These are phyloP conservation scores for Andrena bicolor DNA, from an alignment of 2,888 invertebrate genomes.

Conservation along the genomic window DNA sequence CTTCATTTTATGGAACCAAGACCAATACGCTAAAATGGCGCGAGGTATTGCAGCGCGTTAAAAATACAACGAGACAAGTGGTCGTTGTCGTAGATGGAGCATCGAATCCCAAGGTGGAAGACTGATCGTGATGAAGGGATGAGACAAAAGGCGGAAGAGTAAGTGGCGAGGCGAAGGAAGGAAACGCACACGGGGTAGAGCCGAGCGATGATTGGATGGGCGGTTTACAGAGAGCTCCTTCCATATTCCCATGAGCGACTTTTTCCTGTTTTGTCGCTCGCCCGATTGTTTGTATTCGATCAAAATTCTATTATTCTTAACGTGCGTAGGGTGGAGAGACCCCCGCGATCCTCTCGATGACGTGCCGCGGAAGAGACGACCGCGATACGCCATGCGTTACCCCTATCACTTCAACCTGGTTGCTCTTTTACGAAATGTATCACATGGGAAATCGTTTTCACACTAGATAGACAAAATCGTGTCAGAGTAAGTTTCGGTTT, in stretches of 20 bases:
- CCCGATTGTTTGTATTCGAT: constrained; percentile 76
- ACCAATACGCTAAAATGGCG: no score
- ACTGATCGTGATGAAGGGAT: constrained; percentile 30
- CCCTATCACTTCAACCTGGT: constrained; percentile 57
- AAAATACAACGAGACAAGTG: constrained; percentile 40
- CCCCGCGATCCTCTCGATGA: constrained; percentile 55
- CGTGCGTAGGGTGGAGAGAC: constrained; percentile 63
- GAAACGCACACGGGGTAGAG: constrained; percentile 52
- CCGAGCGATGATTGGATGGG: constrained; percentile 71
- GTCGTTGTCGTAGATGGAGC: constrained; percentile 35
- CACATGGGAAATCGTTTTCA: constrained; percentile 3
- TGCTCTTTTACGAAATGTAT: constrained; percentile 48
- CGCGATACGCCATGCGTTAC: constrained; percentile 24
- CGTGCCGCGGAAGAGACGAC: constrained; percentile 46
- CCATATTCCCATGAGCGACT: constrained; percentile 72
- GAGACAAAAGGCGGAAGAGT: constrained; percentile 37
- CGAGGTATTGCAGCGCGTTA: neutral
- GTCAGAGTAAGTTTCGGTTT: no score
- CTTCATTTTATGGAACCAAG: no score
- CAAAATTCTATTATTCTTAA: constrained; percentile 76
- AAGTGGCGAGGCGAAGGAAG: constrained; percentile 26
- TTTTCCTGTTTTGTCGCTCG: constrained; percentile 68
- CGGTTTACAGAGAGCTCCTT: constrained; percentile 68
- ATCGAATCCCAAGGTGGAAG: constrained; percentile 46
- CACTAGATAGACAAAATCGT: neutral